These are phyloP conservation scores for Crepidodera aurea DNA, from an alignment of 2,888 invertebrate species.

Conservation along the genomic window DNA sequence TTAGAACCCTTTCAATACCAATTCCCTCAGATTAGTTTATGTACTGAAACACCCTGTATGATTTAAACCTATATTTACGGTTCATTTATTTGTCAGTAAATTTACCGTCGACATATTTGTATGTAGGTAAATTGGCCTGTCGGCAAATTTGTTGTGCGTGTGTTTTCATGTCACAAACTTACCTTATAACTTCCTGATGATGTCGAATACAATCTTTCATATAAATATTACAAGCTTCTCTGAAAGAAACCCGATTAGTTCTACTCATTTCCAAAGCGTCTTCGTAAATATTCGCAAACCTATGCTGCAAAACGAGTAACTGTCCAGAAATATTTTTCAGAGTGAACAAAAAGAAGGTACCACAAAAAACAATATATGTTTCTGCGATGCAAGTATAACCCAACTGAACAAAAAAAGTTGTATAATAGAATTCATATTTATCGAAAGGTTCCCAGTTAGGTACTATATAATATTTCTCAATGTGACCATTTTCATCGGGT, in stretches of 20 bases:
- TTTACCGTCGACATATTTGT: no score
- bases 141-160: no score
- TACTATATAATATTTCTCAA: conserved; percentile 38
- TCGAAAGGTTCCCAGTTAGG: conserved; percentile 44
- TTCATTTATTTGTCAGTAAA: no score
- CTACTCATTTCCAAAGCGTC: background rate
- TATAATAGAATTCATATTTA: conserved; percentile 37
- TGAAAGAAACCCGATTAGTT: background rate
- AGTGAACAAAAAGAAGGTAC: conserved; percentile 34
- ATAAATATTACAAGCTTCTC: conserved; percentile 4
- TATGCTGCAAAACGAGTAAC: conserved; percentile 29
- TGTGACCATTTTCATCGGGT: conserved; percentile 30
- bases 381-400: conserved; percentile 34
- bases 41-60: no score
- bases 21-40: no score
- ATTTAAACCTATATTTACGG: no score
- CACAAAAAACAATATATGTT: conserved; percentile 29
- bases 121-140: no score
- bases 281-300: conserved; percentile 14
- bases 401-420: conserved; percentile 40
- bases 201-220: conserved; percentile 29
- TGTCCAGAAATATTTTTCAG: conserved; percentile 30
- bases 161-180: background rate
- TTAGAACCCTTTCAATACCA: no score
- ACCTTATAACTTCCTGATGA: conserved; percentile 34